A percentile compares a stretch with the other conserved stretches of the same genome.
Evolutionary conservation across 2,888 invertebrate genomes (phyloP).

Genomic region (Drosophila buzzatii): DNA sequence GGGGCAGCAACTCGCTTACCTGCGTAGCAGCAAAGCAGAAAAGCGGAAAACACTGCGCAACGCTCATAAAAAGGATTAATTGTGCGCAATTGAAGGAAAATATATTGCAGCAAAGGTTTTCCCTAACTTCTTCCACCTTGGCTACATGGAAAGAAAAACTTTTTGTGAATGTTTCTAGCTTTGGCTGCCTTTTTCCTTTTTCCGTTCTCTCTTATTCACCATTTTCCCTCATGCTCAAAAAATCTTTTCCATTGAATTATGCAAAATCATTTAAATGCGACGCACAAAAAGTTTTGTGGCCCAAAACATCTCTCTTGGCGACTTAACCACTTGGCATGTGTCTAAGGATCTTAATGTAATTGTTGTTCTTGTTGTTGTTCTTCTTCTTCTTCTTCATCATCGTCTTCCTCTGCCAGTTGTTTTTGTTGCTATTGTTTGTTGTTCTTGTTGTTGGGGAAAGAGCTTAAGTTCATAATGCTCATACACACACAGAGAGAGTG

Average conservation of each 20-base stretch:
- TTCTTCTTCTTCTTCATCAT: slow-evolving; percentile 17
- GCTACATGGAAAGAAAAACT: slow-evolving; percentile 40
- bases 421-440: slow-evolving; percentile 13
- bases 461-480: slow-evolving; percentile 77
- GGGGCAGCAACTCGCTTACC: slow-evolving; percentile 24
- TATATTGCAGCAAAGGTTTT: slow-evolving; percentile 62
- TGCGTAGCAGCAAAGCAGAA: slow-evolving; percentile 7
- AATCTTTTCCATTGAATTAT: slow-evolving; percentile 69
- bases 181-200: background rate
- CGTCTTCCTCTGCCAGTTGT: slow-evolving; percentile 23
- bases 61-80: slow-evolving; percentile 83
- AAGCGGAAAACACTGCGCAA: slow-evolving; percentile 8
- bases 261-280: slow-evolving; percentile 80
- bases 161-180: slow-evolving; percentile 23
- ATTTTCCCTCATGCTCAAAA: slow-evolving; percentile 1
- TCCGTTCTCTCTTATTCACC: background rate
- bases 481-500: slow-evolving; percentile 11
- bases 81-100: slow-evolving; percentile 84
- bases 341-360: slow-evolving; percentile 70
- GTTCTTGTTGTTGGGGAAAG: slow-evolving; percentile 15
- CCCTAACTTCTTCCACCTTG: slow-evolving; percentile 37
- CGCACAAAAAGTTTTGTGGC: slow-evolving; percentile 57
- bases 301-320: slow-evolving; percentile 48
- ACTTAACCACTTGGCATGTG: slow-evolving; percentile 78
- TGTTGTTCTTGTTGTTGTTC: slow-evolving; percentile 45